Conservation (phyloP, 1,140 invertebrate species). For the Penaeus japonicus region DNA sequence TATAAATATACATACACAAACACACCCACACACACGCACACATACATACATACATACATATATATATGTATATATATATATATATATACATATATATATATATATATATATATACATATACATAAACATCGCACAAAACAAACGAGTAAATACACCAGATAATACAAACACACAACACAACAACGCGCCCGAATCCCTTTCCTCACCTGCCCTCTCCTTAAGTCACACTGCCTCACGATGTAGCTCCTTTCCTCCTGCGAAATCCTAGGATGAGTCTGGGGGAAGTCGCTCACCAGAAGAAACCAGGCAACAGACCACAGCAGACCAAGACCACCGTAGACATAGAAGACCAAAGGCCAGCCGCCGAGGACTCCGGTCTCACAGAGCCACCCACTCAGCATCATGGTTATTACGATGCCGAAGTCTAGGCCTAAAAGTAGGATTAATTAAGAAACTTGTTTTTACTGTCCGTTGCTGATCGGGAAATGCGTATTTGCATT, state of each 20-base stretch:
- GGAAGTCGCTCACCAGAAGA: constrained; percentile 82
- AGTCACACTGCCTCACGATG: constrained; percentile 22
- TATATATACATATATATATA: no score
- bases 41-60: no score
- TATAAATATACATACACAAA: no score
- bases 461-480: constrained; percentile 34
- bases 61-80: no score
- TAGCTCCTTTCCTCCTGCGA: constrained; percentile 74
- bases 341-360: constrained; percentile 16
- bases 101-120: no score
- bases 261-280: constrained; percentile 85
- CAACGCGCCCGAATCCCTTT: not conserved
- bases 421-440: constrained; percentile 83
- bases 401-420: constrained; percentile 83
- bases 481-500: not conserved
- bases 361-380: constrained; percentile 66
- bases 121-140: no score
- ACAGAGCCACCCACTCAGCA: constrained; percentile 80
- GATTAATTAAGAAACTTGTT: no score
- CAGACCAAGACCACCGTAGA: constrained; percentile 66
- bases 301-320: constrained; percentile 88
- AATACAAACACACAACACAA: no score
- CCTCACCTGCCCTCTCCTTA: not conserved
- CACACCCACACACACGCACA: no score
- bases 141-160: no score